Base-by-base conservation (phyloP, 2,888 invertebrate genomes). In the Drosophila putrida region DNA sequence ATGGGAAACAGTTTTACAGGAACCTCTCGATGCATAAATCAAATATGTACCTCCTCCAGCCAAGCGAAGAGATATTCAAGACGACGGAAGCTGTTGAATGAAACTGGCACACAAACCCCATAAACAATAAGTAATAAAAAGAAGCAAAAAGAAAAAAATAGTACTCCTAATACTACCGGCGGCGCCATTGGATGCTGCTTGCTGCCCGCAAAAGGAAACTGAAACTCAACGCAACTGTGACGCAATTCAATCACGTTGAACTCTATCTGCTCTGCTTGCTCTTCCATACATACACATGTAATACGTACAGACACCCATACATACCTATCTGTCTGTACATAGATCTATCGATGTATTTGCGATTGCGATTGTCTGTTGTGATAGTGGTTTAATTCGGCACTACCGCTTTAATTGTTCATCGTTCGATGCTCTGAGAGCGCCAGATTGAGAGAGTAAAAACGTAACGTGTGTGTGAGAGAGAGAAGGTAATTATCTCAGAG, bases 21-120 rank as follows among this genome's bases (percentile, higher is more conserved):
- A 53, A 71, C 60, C 44, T 41, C 44, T 41, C 36, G 35, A 59
- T 28, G 41, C 47, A 47, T 15, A 49, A 41, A 63, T 11, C 28
- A 62, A 36, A 2, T 20, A 20, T 20, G 20, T 20, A 20, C 20
- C 46, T 44, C 39, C 47, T 44, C 39, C 47, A 51, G 25, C 65
- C 39, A 54, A 58, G 43, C 43, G 58, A n/a, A 35, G 35, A 9
- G 39, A 67, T 46, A 67, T 59, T 27, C n/a, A 33, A 75, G 65
- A 60, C 63, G 53, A 66, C 76, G 76, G 69, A 74, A 73, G 68
- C 74, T 27, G 35, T 51, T 38, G 46, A 31, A 31, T 44, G 51
- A 70, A 75, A 71, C 71, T 75, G 76, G 75, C 75, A 76, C 75
- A 75, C 66, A 75, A 60, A 71, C 76, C 75, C 76, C 66, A 76